Conservation (phyloP, 2,113 vertebrate genomes). For the Proteles cristata region DNA sequence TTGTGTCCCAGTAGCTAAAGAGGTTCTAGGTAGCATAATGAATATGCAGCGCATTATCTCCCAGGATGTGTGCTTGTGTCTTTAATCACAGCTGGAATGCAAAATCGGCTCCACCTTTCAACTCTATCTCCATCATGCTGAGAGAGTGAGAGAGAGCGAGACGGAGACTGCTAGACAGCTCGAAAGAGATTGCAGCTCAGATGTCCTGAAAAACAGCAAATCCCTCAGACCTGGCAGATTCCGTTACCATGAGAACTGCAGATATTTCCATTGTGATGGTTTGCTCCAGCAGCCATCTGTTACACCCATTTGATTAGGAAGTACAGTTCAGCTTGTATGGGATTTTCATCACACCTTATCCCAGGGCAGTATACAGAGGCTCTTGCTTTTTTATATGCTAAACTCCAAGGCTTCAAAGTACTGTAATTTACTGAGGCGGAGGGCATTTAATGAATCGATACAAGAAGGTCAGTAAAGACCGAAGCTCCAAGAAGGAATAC, state of each 20-base stretch:
- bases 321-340: slow-evolving; percentile 90
- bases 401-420: slow-evolving; percentile 87
- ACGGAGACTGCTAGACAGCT: slow-evolving; percentile 92
- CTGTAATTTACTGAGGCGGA: slow-evolving; percentile 85
- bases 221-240: slow-evolving; percentile 94
- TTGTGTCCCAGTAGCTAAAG: slow-evolving; percentile 83
- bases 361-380: slow-evolving; percentile 85
- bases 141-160: slow-evolving; percentile 88
- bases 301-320: slow-evolving; percentile 96
- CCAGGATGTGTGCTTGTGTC: slow-evolving; percentile 73
- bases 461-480: slow-evolving; percentile 85
- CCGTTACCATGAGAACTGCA: slow-evolving; percentile 96
- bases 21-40: slow-evolving; percentile 90
- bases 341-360: slow-evolving; percentile 91
- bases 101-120: slow-evolving; percentile 91
- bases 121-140: slow-evolving; percentile 91
- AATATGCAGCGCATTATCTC: slow-evolving; percentile 85
- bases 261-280: slow-evolving; percentile 95
- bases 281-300: slow-evolving; percentile 98
- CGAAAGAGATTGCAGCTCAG: slow-evolving; percentile 92
- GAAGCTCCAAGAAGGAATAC: slow-evolving; percentile 84
- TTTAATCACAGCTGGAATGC: slow-evolving; percentile 92
- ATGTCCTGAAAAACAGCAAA: slow-evolving; percentile 94
- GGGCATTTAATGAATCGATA: slow-evolving; percentile 86
- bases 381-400: slow-evolving; percentile 88